phyloP scores from a whole-genome alignment of 2,113 vertebrate species.

The Benitochromis conjunctus region DNA sequence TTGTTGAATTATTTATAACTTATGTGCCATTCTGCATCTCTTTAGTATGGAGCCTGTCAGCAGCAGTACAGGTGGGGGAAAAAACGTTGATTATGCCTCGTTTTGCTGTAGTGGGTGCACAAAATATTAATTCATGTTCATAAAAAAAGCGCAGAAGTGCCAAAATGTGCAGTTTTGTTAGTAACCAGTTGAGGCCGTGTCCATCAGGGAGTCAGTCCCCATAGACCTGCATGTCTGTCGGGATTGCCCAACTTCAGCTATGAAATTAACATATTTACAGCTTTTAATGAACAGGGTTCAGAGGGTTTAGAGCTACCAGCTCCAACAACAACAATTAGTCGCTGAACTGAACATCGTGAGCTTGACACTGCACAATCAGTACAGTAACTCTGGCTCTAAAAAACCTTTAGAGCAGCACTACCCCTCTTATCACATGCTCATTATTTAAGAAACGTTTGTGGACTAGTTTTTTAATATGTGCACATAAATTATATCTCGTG shows the following conservation, averaged over 20 bases:
- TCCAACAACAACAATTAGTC: neutral
- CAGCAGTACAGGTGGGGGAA: neutral
- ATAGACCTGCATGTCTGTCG: neutral
- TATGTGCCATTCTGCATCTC: slow-evolving; percentile 7
- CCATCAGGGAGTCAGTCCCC: neutral
- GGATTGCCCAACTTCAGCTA: neutral
- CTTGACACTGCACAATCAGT: neutral
- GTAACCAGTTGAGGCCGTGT: neutral
- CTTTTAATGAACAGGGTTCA: neutral
- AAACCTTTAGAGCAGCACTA: neutral
- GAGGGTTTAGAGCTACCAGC: too few species aligned
- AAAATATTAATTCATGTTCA: neutral
- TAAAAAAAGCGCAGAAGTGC: neutral
- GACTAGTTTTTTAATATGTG: neutral
- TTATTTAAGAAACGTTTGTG: neutral
- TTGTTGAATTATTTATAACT: neutral
- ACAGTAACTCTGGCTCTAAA: neutral
- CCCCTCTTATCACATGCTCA: neutral
- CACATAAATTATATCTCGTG: neutral
- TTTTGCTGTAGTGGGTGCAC: neutral
- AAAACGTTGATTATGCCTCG: neutral
- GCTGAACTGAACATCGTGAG: neutral
- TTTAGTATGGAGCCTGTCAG: neutral
- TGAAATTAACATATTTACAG: neutral
- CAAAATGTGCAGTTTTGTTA: neutral